Percentiles rank a stretch among this genome's conserved stretches.
Conservation (phyloP, 2,797 vertebrate species). For the Iguana delicatissima region DNA sequence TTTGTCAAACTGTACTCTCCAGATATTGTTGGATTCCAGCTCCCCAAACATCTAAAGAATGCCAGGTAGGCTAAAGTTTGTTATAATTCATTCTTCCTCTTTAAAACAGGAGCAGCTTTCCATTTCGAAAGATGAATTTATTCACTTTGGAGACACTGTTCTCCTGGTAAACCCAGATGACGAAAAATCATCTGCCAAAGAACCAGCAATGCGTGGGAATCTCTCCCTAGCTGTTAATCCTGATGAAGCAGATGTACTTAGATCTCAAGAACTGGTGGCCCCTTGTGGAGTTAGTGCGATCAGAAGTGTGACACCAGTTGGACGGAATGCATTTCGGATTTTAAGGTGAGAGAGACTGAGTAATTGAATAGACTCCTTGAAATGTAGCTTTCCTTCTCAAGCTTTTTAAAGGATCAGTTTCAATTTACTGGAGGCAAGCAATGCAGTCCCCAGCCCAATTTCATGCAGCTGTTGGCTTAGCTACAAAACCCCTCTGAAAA, state of each 20-base stretch:
- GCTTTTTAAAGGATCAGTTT: neutral
- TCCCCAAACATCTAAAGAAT: neutral
- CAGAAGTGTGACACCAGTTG: conserved; percentile 67
- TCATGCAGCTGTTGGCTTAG: too few species aligned
- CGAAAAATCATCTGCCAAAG: conserved; percentile 13
- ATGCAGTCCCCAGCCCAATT: too few species aligned
- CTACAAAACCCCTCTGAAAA: too few species aligned
- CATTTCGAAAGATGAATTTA: conserved; percentile 79
- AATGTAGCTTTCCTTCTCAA: neutral
- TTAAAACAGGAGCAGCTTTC: conserved; percentile 83
- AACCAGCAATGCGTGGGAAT: neutral
- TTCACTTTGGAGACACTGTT: conserved; percentile 89
- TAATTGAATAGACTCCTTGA: neutral
- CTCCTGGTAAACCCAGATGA: conserved; percentile 83
- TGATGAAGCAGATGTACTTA: conserved; percentile 74
- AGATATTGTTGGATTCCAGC: neutral
- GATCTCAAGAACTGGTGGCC: conserved; percentile 45
- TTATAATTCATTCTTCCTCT: accelerated
- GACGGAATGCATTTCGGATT: conserved; percentile 87
- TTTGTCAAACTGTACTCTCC: neutral
- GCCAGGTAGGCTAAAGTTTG: neutral
- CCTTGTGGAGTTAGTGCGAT: conserved; percentile 84
- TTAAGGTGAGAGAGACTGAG: conserved; percentile 81
- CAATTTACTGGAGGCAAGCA: too few species aligned
- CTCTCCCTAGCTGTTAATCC: conserved; percentile 83